phyloP scores from a whole-genome alignment of 2,888 invertebrate species.

The Ormyrus rosae region DNA sequence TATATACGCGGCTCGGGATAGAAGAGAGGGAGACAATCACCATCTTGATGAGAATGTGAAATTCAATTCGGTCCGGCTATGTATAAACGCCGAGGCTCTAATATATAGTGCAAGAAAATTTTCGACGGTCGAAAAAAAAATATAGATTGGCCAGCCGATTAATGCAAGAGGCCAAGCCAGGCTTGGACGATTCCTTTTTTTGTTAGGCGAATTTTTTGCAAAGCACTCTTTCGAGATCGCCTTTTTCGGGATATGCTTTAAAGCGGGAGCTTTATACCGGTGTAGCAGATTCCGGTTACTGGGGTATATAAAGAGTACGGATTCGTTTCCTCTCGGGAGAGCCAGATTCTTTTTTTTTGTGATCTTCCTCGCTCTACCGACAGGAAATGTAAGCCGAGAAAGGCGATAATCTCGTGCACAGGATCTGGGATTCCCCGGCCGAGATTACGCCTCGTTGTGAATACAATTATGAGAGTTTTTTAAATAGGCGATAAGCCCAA shows the following conservation, averaged over 20 bases:
- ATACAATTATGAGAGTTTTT: slow-evolving; percentile 49
- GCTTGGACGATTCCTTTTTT: no score
- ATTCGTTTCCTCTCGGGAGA: neutral
- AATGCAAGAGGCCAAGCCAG: neutral
- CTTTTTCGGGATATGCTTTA: neutral
- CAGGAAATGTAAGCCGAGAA: slow-evolving; percentile 44
- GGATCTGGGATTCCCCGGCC: slow-evolving; percentile 17
- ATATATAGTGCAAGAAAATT: slow-evolving; percentile 1
- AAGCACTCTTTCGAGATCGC: neutral
- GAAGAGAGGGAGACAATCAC: slow-evolving; percentile 66
- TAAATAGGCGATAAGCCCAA: slow-evolving; percentile 27
- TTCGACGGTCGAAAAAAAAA: slow-evolving; percentile 13
- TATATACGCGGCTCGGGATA: neutral
- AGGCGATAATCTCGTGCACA: slow-evolving; percentile 31
- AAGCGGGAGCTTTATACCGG: no score
- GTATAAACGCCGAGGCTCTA: neutral
- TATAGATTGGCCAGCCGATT: slow-evolving; percentile 10
- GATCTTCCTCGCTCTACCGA: slow-evolving; percentile 3
- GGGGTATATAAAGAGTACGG: no score
- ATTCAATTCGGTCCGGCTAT: slow-evolving; percentile 65
- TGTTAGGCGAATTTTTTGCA: neutral
- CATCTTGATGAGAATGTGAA: slow-evolving; percentile 69
- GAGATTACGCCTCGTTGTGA: slow-evolving; percentile 31
- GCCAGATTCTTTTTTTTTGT: slow-evolving; percentile 8
- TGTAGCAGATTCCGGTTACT: no score